A percentile compares a stretch with the other conserved stretches of the same genome.
These are phyloP conservation scores for Thamnaconus septentrionalis DNA, from an alignment of 2,113 vertebrate species.

Conservation along the genomic window DNA sequence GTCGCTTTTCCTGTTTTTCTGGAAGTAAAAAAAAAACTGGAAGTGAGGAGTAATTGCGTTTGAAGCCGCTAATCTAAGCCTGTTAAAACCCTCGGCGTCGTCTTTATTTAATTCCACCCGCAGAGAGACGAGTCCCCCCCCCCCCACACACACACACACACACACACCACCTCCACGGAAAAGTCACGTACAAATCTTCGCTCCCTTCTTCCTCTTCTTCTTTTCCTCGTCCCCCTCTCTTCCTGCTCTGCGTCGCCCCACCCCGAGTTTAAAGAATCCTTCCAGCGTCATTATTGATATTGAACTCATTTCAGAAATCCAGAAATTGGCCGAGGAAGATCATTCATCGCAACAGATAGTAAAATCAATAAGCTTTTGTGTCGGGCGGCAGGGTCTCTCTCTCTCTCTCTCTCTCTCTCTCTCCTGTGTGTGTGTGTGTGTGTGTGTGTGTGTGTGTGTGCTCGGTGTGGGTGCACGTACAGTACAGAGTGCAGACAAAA, in stretches of 20 bases:
- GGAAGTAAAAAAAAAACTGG: conserved; percentile 43
- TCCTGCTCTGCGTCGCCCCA: conserved; percentile 27
- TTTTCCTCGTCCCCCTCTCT: conserved; percentile 10
- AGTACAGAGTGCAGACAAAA: conserved; percentile 69
- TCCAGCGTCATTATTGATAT: conserved; percentile 77
- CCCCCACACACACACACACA: too few species aligned
- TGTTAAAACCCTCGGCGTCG: conserved; percentile 60
- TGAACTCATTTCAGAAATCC: conserved; percentile 78
- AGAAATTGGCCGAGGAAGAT: conserved; percentile 77
- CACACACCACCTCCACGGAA: conserved; percentile 52
- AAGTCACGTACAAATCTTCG: conserved; percentile 67
- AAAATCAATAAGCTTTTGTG: conserved; percentile 81
- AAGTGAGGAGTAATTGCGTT: conserved; percentile 61
- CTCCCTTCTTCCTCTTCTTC: conserved; percentile 36
- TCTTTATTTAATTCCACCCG: conserved; percentile 68
- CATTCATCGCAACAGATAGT: conserved; percentile 79
- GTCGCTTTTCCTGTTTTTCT: conserved; percentile 22
- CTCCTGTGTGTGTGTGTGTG: conserved; percentile 16
- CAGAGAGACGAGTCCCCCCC: conserved; percentile 40
- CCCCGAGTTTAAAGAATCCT: conserved; percentile 72
- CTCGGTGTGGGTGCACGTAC: conserved; percentile 36
- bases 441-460: conserved; percentile 32
- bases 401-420: conserved; percentile 54
- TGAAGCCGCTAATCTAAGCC: conserved; percentile 53
- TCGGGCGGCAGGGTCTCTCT: conserved; percentile 64